Conservation (phyloP, 2,888 invertebrate species). For the Dysmachus trigonus region DNA sequence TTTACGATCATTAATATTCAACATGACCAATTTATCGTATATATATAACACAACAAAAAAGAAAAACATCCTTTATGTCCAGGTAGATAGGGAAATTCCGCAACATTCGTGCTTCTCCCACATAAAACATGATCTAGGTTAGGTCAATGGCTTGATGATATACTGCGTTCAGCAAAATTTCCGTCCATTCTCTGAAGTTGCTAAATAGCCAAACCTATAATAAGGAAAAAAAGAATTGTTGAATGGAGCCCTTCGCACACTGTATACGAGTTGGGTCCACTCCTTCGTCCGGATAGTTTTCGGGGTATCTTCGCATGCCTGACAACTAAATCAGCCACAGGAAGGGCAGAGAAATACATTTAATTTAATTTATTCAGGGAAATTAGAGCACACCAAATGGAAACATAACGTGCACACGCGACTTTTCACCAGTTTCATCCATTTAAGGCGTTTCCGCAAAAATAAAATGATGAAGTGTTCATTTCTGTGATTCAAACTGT, state of each 20-base stretch:
- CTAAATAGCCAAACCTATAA: background rate
- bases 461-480: background rate
- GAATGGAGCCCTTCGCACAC: constrained; percentile 2
- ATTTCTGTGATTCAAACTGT: constrained; percentile 26
- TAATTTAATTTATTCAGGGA: constrained; percentile 21
- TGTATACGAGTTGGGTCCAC: background rate
- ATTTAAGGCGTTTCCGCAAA: constrained; percentile 1
- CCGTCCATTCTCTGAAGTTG: background rate
- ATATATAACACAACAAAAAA: no score
- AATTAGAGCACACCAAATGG: background rate
- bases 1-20: background rate
- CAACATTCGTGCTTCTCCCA: background rate
- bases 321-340: constrained; percentile 7
- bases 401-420: constrained; percentile 20
- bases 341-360: background rate
- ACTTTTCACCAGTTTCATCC: background rate
- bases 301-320: background rate
- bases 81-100: background rate
- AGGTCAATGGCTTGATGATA: background rate
- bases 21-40: background rate
- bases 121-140: background rate
- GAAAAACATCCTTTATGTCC: background rate
- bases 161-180: background rate
- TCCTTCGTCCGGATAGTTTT: background rate
- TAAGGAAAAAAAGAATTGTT: background rate